Conservation (phyloP, 64 coral and sea anemone genomes). For the Orbicella faveolata region DNA sequence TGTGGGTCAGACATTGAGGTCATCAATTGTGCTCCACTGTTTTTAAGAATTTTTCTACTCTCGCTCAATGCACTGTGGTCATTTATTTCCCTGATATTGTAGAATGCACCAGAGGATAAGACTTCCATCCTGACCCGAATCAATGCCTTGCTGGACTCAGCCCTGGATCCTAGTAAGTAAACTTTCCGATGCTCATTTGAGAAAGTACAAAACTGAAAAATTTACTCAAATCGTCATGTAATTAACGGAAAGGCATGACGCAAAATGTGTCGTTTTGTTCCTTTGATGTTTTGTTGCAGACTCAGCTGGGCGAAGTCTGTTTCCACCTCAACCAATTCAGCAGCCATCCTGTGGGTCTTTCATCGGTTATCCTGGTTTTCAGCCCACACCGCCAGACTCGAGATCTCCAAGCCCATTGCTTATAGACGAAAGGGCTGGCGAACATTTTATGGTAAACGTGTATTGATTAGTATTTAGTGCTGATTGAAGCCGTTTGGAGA, state of each 20-base stretch:
- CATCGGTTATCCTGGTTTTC: conserved; percentile 18
- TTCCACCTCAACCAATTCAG: conserved; percentile 11
- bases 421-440: conserved; percentile 45
- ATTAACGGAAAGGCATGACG: neutral
- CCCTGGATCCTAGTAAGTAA: conserved; percentile 68
- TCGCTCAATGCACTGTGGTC: neutral
- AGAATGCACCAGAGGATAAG: conserved; percentile 46
- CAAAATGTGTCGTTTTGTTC: neutral
- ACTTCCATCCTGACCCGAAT: conserved; percentile 55
- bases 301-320: conserved; percentile 31
- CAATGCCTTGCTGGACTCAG: conserved; percentile 67
- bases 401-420: conserved; percentile 57
- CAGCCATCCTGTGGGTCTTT: conserved; percentile 17
- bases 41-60: neutral
- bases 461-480: neutral
- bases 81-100: neutral
- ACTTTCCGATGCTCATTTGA: neutral
- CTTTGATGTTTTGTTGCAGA: conserved; percentile 22
- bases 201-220: neutral
- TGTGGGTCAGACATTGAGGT: neutral
- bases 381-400: conserved; percentile 60
- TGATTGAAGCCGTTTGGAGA: neutral
- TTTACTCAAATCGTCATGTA: too few relatives aligned
- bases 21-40: neutral
- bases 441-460: conserved; percentile 44